Evolutionary conservation across 92 coral and sea anemone species (phyloP), one percentile per base, ranked within the genome.

Genomic region (Palythoa grandis): DNA sequence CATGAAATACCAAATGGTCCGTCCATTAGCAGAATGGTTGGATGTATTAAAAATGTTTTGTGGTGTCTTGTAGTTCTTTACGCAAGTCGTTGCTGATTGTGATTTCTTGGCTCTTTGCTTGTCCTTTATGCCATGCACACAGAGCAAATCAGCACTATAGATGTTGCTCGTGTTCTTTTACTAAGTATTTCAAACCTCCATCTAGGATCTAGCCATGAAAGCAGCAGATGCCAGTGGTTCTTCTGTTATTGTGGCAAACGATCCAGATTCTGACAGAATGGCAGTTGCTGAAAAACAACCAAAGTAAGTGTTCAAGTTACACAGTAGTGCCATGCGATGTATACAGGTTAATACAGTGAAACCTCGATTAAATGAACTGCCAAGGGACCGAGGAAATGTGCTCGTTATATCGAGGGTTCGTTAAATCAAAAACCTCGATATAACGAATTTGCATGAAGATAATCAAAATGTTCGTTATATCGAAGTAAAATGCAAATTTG

Each of bases 201-300:
- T 24, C 37, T 85, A 94, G 99, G 97, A 97, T 83, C 93, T 97
- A 86, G 95, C 99, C 48, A 92, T 97, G 94, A 92, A 93, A 76
- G 89, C 99, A 12, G 99, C 98, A 68, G 88, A 93, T 77, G 92
- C 93, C 37, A 88, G 79, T 69, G 89, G 86, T 68, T 93, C 97
- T 82, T 91, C 97, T 7, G 89, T 96, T 23, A 96, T 96, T 50
- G 85, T 96, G 87, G 99, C 99, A 66, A 96, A 97, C 88, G 99
- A 97, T 71, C 99, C 99, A 23, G 99, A 97, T 86, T 91, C 99
- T 24, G 99, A 97, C 79, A 93, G 99, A 77, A 92, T 94, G 86
- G 99, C 98, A 67, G 90, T 95, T 70, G 99, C 99, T 69, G 99
- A 97, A 88, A 97, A 93, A 89, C 99, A 97, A 83, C 91, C 94